Evolutionary conservation across 2,113 vertebrate genomes (phyloP), one percentile per base, ranked within the genome.

Genomic region (Orthonyx spaldingii): DNA sequence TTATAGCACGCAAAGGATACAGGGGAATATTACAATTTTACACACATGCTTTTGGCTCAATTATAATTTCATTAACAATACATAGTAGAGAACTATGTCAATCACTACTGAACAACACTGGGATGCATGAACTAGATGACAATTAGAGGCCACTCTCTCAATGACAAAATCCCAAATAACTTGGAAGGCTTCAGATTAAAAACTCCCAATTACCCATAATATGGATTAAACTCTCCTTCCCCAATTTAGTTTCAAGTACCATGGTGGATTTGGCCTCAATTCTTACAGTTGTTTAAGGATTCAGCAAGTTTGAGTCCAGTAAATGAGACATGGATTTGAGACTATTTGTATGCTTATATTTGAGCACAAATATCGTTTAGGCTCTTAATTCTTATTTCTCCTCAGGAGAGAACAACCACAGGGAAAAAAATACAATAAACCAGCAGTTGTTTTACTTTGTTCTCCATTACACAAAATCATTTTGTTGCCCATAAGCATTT

Each of bases 1-100:
- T 77, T 33, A 44, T 2, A 41, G 15, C 7, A 77, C 2, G 4
- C 59, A 74, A 69, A 64, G 81, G 24, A 64, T 52, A 28, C 7
- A 69, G 24, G 15, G 11, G 8, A 63, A 47, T 15, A 63, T 20
- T 30, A 41, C 57, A 8, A 26, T n/a, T 57, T 53, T 10, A 52
- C 16, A 74, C 10, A 41, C 13, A 7, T 0, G 24, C 35, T 64
- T 86, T 47, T n/a, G 24, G 37, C 9, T 81, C 5, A 0, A 46
- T 70, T 33, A 11, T 56, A 22, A 28, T 41, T 52, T 13, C 22
- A 64, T 60, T 39, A 56, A 41, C 26, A 66, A 66, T 9, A 46
- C 3, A 4, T 2, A 42, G 22, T 5, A 6, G 37, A 46, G 35
- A 77, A n/a, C 56, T 20, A 0, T 4, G 3, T 30, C 39, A 68